Evolutionary conservation across 2,888 invertebrate genomes (phyloP), one percentile per base, ranked within the genome.

Genomic region (Andrena bicolor): DNA sequence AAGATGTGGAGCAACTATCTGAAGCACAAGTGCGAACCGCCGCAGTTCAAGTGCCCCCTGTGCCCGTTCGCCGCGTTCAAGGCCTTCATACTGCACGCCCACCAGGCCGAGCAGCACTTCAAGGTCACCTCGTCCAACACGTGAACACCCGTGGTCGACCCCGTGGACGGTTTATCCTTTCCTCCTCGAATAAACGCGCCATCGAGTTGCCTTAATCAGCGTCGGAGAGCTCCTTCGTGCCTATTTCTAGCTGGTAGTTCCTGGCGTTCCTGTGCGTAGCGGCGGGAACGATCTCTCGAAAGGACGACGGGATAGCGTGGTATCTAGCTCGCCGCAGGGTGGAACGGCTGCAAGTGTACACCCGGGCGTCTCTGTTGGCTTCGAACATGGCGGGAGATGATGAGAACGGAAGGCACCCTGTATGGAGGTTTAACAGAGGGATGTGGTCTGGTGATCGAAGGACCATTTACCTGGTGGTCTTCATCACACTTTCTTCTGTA

Each of bases 1-100:
- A 94, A 94, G 91, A 94, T 94, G 94, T 94, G 94, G 94, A 94
- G 93, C 90, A 94, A 94, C 91, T 94, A 94, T 85, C 86, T 94
- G 90, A 94, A 94, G 87, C 94, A 94, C 90, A 94, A 94, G 86
- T 94, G 94, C 87, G 94, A 94, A 85, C 94, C 94, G 26, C 94
- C 94, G 35, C 93, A 94, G 80, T 94, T 92, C 92, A 94, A 94
- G 89, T 94, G 94, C 76, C 87, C 92, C 23, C 87, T 94, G 64
- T 94, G 94, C 75, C 93, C 94, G 77, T 94, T 94, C 84, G 94
- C 94, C 23, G 94, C 94, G 10, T 94, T 94, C 90, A 94, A 94
- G 87, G 93, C 93, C 61, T 94, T 94, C 90, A 94, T 94, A 74
- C 90, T 94, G n/a, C 94, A 94, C 82, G 94, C 94, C n/a, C 94